These are phyloP conservation scores for Mechanitis messenoides DNA, from an alignment of 2,888 invertebrate species.

Conservation along the genomic window DNA sequence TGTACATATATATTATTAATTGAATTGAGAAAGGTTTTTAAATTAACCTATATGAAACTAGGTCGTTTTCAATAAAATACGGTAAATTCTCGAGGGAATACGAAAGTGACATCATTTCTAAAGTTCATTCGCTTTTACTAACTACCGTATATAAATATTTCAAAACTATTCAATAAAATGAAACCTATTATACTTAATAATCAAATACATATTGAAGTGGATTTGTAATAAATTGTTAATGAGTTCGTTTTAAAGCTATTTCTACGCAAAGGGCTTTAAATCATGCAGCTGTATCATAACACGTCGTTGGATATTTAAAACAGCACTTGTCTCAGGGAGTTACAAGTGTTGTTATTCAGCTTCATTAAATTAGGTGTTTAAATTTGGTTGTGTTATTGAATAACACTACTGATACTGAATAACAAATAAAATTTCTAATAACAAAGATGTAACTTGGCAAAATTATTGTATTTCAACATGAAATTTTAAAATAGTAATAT, in stretches of 20 bases:
- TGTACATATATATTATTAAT: no score
- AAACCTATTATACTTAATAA: not conserved
- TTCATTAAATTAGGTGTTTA: no score
- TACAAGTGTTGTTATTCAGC: conserved; percentile 23
- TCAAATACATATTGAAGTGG: conserved; percentile 18
- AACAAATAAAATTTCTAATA: no score
- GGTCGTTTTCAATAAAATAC: no score
- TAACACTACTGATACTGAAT: not conserved
- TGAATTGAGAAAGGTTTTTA: no score
- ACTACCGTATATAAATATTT: not conserved
- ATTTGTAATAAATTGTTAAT: conserved; percentile 21
- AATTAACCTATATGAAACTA: no score
- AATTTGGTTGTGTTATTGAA: not conserved
- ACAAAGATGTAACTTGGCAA: no score
- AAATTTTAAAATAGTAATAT: no score
- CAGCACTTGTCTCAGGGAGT: conserved; percentile 21
- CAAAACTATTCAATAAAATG: not conserved
- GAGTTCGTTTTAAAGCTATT: conserved; percentile 21
- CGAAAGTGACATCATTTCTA: no score
- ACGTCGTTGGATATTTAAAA: conserved; percentile 28
- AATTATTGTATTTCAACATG: no score
- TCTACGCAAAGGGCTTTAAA: conserved; percentile 17
- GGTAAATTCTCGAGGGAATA: no score
- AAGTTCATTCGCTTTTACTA: no score
- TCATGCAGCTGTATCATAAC: conserved; percentile 25